These are phyloP conservation scores for Cantharis lateralis DNA, from an alignment of 2,888 invertebrate species.

Conservation along the genomic window DNA sequence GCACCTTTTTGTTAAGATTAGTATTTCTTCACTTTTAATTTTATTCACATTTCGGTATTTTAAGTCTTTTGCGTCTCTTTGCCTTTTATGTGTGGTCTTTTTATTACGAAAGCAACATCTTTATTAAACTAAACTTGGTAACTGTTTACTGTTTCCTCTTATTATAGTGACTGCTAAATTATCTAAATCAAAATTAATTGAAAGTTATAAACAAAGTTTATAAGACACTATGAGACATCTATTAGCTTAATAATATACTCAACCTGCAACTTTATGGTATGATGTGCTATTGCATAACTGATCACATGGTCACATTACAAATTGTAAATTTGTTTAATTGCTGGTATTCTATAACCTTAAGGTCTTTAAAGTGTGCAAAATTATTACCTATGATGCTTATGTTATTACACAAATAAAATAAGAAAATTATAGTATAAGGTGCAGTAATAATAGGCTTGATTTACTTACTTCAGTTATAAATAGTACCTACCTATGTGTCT, in stretches of 20 bases:
- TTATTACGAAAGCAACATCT: neutral
- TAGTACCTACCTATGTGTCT: neutral
- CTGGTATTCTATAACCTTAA: constrained; percentile 16
- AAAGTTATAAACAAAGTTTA: constrained; percentile 3
- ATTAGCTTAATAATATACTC: constrained; percentile 21
- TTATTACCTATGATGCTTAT: neutral
- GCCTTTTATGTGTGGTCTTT: neutral
- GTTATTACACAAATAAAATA: neutral
- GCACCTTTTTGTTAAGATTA: neutral
- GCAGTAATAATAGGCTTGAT: neutral
- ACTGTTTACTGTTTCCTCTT: constrained; percentile 1
- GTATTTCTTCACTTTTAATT: neutral
- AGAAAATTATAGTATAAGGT: neutral
- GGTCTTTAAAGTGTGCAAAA: neutral
- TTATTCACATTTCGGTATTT: neutral
- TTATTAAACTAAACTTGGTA: neutral
- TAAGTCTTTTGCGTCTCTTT: neutral
- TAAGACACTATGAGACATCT: constrained; percentile 24
- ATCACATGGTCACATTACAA: constrained; percentile 14
- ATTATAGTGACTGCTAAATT: neutral
- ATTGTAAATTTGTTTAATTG: neutral
- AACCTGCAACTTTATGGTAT: constrained; percentile 20
- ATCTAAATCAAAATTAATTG: constrained; percentile 3
- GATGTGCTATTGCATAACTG: constrained; percentile 29
- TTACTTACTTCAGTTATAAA: neutral